A percentile compares a stretch with the other conserved stretches of the same genome.
These are phyloP conservation scores for Tiliqua scincoides DNA, from an alignment of 2,113 vertebrate species.

Conservation along the genomic window DNA sequence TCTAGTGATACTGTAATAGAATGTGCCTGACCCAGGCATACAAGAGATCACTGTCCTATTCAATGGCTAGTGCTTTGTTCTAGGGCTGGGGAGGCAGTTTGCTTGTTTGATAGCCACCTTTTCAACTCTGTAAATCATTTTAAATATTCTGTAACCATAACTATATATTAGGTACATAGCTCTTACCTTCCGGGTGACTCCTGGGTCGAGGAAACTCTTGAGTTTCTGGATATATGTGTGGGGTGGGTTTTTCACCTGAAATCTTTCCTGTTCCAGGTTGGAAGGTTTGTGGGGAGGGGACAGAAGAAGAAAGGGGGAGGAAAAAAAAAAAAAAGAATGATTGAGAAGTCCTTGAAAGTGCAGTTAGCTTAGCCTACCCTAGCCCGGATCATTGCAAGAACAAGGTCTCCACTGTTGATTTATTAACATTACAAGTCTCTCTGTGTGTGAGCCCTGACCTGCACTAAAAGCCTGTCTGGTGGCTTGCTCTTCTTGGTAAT, in stretches of 20 bases:
- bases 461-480: neutral
- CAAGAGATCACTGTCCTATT: neutral
- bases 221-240: slow-evolving; percentile 97
- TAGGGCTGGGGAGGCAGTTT: neutral
- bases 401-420: neutral
- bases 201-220: slow-evolving; percentile 90
- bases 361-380: neutral
- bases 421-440: neutral
- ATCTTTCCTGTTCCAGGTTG: slow-evolving; percentile 83
- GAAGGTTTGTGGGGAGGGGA: no score
- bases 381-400: neutral
- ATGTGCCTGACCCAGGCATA: no score
- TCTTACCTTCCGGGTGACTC: slow-evolving; percentile 91
- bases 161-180: neutral
- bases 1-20: neutral
- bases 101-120: neutral
- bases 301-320: no score
- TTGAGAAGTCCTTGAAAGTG: neutral
- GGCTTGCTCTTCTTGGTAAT: neutral
- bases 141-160: neutral
- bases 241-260: slow-evolving; percentile 97
- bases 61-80: neutral
- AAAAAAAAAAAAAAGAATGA: neutral
- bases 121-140: neutral
- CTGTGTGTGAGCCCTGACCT: neutral